phyloP scores from a whole-genome alignment of 2,888 invertebrate genomes.

The Orthosia incerta region DNA sequence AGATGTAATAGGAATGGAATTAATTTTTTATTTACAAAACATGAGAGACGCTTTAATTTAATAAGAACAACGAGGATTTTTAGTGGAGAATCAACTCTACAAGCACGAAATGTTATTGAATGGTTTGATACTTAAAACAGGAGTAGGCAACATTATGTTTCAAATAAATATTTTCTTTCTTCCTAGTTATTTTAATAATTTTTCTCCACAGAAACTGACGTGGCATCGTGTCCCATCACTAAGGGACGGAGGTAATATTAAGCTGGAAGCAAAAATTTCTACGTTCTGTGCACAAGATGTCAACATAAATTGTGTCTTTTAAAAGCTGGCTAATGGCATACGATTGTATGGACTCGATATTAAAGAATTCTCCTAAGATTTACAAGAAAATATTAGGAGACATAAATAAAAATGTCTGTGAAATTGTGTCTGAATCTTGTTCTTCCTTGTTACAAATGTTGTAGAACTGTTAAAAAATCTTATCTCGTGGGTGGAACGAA shows the following conservation, averaged over 20 bases:
- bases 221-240: constrained; percentile 55
- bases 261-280: constrained; percentile 86
- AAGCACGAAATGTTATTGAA: no score
- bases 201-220: neutral
- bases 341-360: constrained; percentile 77
- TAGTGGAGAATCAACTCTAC: no score
- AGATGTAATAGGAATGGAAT: no score
- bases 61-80: no score
- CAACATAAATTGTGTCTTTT: constrained; percentile 86
- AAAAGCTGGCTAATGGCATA: constrained; percentile 87
- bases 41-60: no score
- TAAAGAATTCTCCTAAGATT: constrained; percentile 73
- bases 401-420: constrained; percentile 46
- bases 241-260: constrained; percentile 83
- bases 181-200: no score
- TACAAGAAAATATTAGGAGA: constrained; percentile 52
- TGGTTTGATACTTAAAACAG: no score
- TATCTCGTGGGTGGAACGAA: no score
- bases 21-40: no score
- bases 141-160: no score
- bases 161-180: no score
- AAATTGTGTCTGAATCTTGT: constrained; percentile 35
- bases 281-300: constrained; percentile 79
- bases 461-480: no score
- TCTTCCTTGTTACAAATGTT: neutral